Evolutionary conservation across 2,888 invertebrate species (phyloP), one percentile per base, ranked within the genome.

Genomic region (Ophion ventricosus): DNA sequence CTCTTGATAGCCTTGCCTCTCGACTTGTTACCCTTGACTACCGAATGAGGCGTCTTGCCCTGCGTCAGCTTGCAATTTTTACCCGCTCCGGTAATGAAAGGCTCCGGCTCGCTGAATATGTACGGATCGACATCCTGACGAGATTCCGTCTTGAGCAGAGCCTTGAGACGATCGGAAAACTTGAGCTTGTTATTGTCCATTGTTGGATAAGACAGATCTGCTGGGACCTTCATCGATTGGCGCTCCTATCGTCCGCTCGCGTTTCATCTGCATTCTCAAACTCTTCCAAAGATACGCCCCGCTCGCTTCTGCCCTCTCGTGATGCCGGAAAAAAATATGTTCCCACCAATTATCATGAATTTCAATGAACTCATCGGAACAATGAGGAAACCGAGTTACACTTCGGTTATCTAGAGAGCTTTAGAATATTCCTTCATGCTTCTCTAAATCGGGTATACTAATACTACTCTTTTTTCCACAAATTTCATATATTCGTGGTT

Each of bases 71-170:
- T 89, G 73, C 90, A 82, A 76, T 89, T 91, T 86, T 91, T 82
- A 23, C 78, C 75, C 17, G 86, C 86, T 72, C 90, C 86, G 63
- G 91, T 84, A 61, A 87, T 85, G 43, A 92, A 90, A 57, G 92
- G 91, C 86, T 94, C 94, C 3, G 93, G 93, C 82, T 94, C 94
- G 86, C 93, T 93, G 89, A 94, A 94, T 79, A 94, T 92, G 84
- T 94, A 94, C 1, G 94, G 94, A 90, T 94, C 94, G 81, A 93
- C 93, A 85, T 92, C 92, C 85, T 92, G 91, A 54, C 91, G 92
- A 49, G 91, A 86, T 82, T 93, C 94, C 54, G 92, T 91, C 90
- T 93, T 93, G 56, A 93, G 90, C 78, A 94, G 89, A 79, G 94
- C 93, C 88, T 94, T 94, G 77, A 93, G 89, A 82, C 94, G 93